Conservation (phyloP, 2,888 invertebrate genomes). For the Parelbella ahira region DNA sequence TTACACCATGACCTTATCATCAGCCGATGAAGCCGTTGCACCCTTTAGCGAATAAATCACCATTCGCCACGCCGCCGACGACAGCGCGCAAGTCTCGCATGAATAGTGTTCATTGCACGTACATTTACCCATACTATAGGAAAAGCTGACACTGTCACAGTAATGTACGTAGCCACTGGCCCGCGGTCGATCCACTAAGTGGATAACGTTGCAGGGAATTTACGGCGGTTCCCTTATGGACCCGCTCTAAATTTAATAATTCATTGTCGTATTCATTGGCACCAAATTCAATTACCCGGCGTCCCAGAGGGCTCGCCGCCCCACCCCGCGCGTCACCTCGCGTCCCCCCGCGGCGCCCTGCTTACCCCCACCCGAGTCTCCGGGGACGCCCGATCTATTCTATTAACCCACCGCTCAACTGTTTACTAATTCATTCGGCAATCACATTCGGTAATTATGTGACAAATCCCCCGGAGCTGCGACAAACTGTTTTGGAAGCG, state of each 20-base stretch:
- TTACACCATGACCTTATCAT: slow-evolving; percentile 38
- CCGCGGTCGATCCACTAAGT: slow-evolving; percentile 24
- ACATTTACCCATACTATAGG: neutral
- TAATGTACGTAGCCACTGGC: slow-evolving; percentile 22
- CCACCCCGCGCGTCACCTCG: slow-evolving; percentile 25
- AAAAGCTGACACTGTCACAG: slow-evolving; percentile 5
- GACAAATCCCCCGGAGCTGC: slow-evolving; percentile 48
- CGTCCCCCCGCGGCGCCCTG: slow-evolving; percentile 16
- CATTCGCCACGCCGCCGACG: slow-evolving; percentile 37
- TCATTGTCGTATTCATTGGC: slow-evolving; percentile 76
- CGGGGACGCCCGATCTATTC: slow-evolving; percentile 40
- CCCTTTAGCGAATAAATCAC: slow-evolving; percentile 36
- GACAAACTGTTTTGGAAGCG: slow-evolving; percentile 18
- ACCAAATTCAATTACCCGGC: slow-evolving; percentile 71
- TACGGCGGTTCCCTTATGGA: slow-evolving; percentile 31
- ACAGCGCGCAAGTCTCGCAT: slow-evolving; percentile 8
- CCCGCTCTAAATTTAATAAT: slow-evolving; percentile 71
- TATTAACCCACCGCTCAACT: slow-evolving; percentile 49
- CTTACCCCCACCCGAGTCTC: slow-evolving; percentile 15
- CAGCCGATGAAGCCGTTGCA: slow-evolving; percentile 32
- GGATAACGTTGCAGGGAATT: slow-evolving; percentile 22
- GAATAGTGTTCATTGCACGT: slow-evolving; percentile 13
- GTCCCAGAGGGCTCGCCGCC: slow-evolving; percentile 40
- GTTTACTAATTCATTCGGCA: slow-evolving; percentile 74
- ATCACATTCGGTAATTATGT: slow-evolving; percentile 73